Evolutionary conservation across 2,888 invertebrate species (phyloP).

Genomic region (Synanthedon vespiformis): DNA sequence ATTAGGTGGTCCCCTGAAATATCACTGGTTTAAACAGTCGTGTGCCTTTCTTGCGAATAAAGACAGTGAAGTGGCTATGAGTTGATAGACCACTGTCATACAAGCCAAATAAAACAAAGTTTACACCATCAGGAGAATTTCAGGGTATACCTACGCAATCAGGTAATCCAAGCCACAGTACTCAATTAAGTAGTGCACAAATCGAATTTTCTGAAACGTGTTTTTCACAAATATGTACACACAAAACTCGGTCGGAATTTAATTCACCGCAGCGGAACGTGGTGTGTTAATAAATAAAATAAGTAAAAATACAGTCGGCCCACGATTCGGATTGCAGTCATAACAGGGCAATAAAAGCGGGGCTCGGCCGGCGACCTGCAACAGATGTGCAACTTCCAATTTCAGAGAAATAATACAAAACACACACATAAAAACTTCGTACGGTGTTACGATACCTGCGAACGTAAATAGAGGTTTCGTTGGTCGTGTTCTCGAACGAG

Average conservation of each 20-base stretch:
- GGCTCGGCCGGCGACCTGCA: slow-evolving; percentile 25
- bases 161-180: not conserved
- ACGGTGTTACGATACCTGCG: slow-evolving; percentile 46
- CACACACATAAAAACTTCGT: slow-evolving; percentile 39
- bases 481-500: slow-evolving; percentile 22
- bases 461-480: slow-evolving; percentile 49
- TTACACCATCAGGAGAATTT: not conserved
- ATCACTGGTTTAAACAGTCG: slow-evolving; percentile 13
- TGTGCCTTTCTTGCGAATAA: not conserved
- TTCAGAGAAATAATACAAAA: slow-evolving; percentile 45
- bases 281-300: slow-evolving; percentile 43
- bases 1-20: slow-evolving; percentile 30
- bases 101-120: not conserved
- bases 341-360: slow-evolving; percentile 52
- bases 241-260: slow-evolving; percentile 25
- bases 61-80: no score
- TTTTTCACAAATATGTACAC: slow-evolving; percentile 24
- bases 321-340: slow-evolving; percentile 49
- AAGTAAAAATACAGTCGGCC: slow-evolving; percentile 31
- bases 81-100: no score
- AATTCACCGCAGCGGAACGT: slow-evolving; percentile 30
- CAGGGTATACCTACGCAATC: not conserved
- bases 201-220: slow-evolving; percentile 13
- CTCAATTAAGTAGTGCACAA: not conserved
- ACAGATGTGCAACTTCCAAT: slow-evolving; percentile 53